A percentile compares a stretch with the other conserved stretches of the same genome.
These are phyloP conservation scores for Pristionchus maxplancki DNA, from an alignment of 2,888 invertebrate species.

Conservation along the genomic window DNA sequence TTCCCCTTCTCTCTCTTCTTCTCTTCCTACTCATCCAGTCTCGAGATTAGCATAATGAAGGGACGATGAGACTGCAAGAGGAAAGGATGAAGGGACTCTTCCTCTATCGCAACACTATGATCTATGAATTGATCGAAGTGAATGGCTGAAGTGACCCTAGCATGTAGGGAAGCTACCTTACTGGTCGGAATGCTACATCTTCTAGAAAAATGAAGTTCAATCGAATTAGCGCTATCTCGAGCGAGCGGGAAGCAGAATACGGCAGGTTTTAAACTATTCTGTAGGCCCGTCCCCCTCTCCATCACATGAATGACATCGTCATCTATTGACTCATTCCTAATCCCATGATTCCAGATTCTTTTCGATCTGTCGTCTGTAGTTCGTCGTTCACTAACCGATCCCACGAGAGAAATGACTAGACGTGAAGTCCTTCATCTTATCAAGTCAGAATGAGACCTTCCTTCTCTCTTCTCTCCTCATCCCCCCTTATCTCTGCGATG, in stretches of 20 bases:
- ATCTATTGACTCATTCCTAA: not conserved
- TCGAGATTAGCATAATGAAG: slow-evolving; percentile 45
- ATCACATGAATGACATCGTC: slow-evolving; percentile 20
- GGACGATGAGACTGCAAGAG: not conserved
- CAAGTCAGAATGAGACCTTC: not conserved
- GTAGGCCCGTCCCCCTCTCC: slow-evolving; percentile 2
- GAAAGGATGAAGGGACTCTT: not conserved
- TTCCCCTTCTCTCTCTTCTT: not conserved
- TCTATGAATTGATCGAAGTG: not conserved
- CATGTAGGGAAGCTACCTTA: too few species aligned
- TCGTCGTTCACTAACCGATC: not conserved
- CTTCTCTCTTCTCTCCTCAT: not conserved
- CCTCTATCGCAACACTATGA: not conserved
- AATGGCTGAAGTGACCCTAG: not conserved
- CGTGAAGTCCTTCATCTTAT: not conserved
- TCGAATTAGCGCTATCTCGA: not conserved
- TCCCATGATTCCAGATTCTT: slow-evolving; percentile 6
- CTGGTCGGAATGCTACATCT: too few species aligned
- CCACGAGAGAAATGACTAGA: not conserved
- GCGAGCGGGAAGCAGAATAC: not conserved
- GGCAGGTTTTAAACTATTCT: not conserved
- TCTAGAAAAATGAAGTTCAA: not conserved
- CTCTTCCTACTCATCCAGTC: slow-evolving; percentile 12
- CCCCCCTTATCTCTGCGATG: not conserved
- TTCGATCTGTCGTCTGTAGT: not conserved